Evolutionary conservation across 2,797 vertebrate species (phyloP).

Genomic region (Epinephelus malabaricus): DNA sequence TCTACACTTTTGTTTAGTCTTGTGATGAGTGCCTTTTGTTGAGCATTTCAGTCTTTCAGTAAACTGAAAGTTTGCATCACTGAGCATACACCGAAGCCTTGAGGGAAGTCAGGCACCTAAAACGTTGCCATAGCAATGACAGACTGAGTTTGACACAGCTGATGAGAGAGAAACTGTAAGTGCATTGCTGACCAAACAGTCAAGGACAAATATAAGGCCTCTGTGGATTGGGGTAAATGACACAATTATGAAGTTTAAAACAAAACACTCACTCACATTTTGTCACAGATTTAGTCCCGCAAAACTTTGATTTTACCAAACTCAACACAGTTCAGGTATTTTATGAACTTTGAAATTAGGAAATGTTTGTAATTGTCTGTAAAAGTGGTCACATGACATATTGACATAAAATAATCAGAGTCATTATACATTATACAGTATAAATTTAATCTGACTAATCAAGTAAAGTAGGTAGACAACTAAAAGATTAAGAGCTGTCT

Average conservation of each 20-base stretch:
- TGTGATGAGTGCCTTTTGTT: neutral
- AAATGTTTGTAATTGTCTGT: too few species aligned
- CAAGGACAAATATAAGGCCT: neutral
- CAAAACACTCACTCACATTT: neutral
- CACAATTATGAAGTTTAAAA: neutral
- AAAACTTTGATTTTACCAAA: neutral
- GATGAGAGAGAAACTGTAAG: neutral
- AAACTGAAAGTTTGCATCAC: slow-evolving; percentile 25
- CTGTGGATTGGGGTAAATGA: neutral
- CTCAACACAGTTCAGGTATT: neutral
- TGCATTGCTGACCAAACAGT: neutral
- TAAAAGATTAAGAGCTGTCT: too few species aligned
- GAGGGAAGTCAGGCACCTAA: slow-evolving; percentile 9
- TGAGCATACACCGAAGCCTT: neutral
- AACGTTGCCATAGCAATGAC: slow-evolving; percentile 60
- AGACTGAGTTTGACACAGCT: slow-evolving; percentile 32
- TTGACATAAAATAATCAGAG: too few species aligned
- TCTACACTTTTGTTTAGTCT: neutral
- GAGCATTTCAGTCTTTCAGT: neutral
- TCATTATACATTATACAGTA: too few species aligned
- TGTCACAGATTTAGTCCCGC: neutral
- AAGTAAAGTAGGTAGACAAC: too few species aligned
- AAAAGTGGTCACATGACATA: too few species aligned
- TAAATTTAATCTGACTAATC: too few species aligned
- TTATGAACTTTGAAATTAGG: neutral